A percentile compares a stretch with the other conserved stretches of the same genome.
Evolutionary conservation across 2,113 vertebrate species (phyloP).

Genomic region (Danio rerio): DNA sequence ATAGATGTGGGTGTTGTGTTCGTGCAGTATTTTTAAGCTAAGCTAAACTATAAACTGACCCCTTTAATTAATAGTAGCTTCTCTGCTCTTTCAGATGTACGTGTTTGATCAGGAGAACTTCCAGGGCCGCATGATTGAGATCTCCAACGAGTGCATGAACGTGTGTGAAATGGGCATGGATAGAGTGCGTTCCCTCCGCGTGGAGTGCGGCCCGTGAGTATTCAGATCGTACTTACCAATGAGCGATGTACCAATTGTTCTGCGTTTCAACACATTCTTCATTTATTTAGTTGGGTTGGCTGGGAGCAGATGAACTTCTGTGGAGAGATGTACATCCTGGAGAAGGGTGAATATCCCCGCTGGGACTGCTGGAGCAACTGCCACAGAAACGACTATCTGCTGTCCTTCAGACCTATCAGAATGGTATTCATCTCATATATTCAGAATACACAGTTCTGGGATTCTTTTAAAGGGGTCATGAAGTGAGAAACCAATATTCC

Average conservation of each 20-base stretch:
- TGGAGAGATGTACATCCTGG: slow-evolving; percentile 78
- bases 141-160: slow-evolving; percentile 74
- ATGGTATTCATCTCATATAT: slow-evolving; percentile 69
- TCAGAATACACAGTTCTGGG: neutral
- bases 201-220: slow-evolving; percentile 78
- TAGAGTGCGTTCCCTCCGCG: slow-evolving; percentile 75
- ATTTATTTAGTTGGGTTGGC: slow-evolving; percentile 57
- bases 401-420: slow-evolving; percentile 81
- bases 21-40: slow-evolving; percentile 4
- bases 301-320: slow-evolving; percentile 68
- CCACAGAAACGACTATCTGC: slow-evolving; percentile 81
- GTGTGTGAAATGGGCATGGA: slow-evolving; percentile 78
- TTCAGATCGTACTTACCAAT: slow-evolving; percentile 12
- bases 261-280: slow-evolving; percentile 1
- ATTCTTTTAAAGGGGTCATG: neutral
- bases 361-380: slow-evolving; percentile 85
- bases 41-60: neutral
- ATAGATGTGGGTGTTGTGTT: slow-evolving; percentile 34
- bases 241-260: neutral
- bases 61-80: neutral
- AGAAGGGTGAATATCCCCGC: slow-evolving; percentile 84
- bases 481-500: no score
- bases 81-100: slow-evolving; percentile 64
- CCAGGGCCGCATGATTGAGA: slow-evolving; percentile 78
- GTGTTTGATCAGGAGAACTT: slow-evolving; percentile 81